Evolutionary conservation across 2,797 vertebrate genomes (phyloP), one percentile per base, ranked within the genome.

Genomic region (Melopsittacus undulatus): DNA sequence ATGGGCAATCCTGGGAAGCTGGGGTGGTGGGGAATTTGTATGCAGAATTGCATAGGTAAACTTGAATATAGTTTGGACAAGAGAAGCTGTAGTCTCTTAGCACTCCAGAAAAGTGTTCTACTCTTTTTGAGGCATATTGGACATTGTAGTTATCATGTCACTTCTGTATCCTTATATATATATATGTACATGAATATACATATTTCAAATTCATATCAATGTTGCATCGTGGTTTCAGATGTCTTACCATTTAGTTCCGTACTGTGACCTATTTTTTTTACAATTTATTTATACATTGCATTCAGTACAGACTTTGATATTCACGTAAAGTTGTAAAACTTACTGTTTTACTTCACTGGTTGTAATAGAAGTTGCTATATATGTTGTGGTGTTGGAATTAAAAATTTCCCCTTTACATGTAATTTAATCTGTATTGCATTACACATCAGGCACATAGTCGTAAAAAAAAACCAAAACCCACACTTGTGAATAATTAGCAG

Each of bases 101-200:
- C 29, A 94, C 80, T 91, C 79, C 52, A 73, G 64, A 92, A 46
- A 76, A 75, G 1, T 72, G 49, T n/a, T 86, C 51, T 82, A 46
- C 21, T 91, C 27, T 87, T 45, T 56, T 6, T 83, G 59, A 51
- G 32, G 11, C 51, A 5, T 61, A n/a, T 27, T 77, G 18, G 17
- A 26, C 82, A 76, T 76, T 62, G 24, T 96, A 92, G 92, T 96
- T 92, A 92, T 43, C 17, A 2, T 46, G 52, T 96, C 40, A 84
- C 78, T 96, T 97, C 78, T 94, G 77, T 95, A 29, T 48, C 45
- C 83, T 15, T 32, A 3, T 68, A 22, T 27, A 32, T 21, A 49
- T 83, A 16, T 26, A 5, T 57, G 17, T 29, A 43, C 5, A 11
- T n/a, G 13, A 48, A 36, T 52, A 61, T 57, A 42, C 19, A 21